Conservation (phyloP, 2,113 vertebrate species). For the Calcarius ornatus region DNA sequence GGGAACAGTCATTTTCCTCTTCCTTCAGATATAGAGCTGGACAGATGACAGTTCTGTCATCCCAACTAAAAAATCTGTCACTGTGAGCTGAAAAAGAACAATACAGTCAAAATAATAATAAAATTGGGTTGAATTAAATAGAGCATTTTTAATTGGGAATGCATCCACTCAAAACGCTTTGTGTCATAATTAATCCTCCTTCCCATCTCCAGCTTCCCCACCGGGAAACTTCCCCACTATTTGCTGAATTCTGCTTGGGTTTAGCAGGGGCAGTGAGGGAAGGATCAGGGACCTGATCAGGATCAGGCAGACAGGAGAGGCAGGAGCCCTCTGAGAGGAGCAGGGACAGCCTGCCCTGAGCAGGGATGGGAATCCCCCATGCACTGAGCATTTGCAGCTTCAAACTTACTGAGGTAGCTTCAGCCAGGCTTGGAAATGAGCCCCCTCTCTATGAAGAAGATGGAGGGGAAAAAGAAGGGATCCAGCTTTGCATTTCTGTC, state of each 20-base stretch:
- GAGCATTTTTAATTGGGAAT: neutral
- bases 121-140: neutral
- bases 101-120: neutral
- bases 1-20: neutral
- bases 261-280: neutral
- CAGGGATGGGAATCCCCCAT: neutral
- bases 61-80: neutral
- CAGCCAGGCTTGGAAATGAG: neutral
- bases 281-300: rapidly evolving
- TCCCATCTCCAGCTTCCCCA: neutral
- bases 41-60: conserved; percentile 11
- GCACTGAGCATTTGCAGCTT: neutral
- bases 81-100: neutral
- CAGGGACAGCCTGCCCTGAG: neutral
- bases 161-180: neutral
- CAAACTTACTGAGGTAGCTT: neutral
- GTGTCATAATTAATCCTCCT: neutral
- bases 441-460: neutral
- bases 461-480: neutral
- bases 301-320: neutral
- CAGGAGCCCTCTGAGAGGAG: neutral
- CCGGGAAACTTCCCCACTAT: neutral
- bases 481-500: neutral
- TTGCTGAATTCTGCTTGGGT: neutral
- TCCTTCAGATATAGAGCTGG: neutral